phyloP scores from a whole-genome alignment of 2,888 invertebrate genomes.

The Mythimna pallens region DNA sequence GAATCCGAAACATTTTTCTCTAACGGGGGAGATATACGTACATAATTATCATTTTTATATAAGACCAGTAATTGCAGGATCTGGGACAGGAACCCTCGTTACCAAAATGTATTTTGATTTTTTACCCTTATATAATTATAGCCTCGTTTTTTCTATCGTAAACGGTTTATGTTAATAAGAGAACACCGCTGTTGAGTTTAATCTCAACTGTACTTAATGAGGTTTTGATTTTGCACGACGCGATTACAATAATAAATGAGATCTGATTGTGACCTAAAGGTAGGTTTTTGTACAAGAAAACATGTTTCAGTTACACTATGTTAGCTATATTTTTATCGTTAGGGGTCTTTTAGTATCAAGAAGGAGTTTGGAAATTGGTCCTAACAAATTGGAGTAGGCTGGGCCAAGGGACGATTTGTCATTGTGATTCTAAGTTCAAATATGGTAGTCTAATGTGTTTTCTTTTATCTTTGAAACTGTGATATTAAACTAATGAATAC shows the following conservation, averaged over 20 bases:
- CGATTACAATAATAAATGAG: constrained; percentile 52
- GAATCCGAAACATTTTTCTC: neutral
- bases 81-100: constrained; percentile 10
- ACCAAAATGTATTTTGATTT: constrained; percentile 23
- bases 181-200: constrained; percentile 23
- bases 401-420: neutral
- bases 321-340: constrained; percentile 34
- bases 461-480: neutral
- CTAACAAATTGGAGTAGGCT: neutral
- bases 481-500: neutral
- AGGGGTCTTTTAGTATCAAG: neutral
- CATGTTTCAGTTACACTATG: constrained; percentile 4
- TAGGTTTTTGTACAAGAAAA: constrained; percentile 17
- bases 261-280: constrained; percentile 36
- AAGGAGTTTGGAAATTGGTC: neutral
- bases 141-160: constrained; percentile 42
- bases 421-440: neutral
- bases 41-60: neutral
- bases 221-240: constrained; percentile 30
- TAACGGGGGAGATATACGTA: no score
- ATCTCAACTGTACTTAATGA: constrained; percentile 39
- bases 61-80: neutral
- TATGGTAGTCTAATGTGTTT: neutral
- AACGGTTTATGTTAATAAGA: constrained; percentile 56
- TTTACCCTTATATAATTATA: constrained; percentile 12